These are phyloP conservation scores for Pelusios castaneus DNA, from an alignment of 2,113 vertebrate species.

Conservation along the genomic window DNA sequence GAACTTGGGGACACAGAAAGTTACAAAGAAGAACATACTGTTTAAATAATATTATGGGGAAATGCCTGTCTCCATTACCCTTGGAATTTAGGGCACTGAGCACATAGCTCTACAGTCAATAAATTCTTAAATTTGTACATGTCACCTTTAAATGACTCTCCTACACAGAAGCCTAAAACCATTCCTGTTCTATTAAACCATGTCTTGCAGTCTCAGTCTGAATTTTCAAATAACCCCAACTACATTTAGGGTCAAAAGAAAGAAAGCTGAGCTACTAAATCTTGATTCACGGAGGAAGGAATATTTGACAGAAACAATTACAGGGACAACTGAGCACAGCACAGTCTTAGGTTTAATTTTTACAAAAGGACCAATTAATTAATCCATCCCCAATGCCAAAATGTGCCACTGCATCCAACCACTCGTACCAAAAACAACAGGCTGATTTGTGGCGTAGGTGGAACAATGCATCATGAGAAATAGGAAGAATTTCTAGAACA, in stretches of 20 bases:
- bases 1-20: not conserved
- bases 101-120: not conserved
- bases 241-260: not conserved
- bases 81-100: not conserved
- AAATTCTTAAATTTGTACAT: not conserved
- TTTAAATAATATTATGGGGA: not conserved
- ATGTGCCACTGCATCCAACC: not conserved
- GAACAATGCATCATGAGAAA: not conserved
- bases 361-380: not conserved
- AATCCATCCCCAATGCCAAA: not conserved
- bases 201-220: not conserved
- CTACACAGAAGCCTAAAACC: not conserved
- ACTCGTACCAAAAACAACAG: not conserved
- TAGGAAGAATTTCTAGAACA: fast-evolving
- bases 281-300: not conserved
- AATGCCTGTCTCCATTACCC: not conserved
- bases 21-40: not conserved
- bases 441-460: fast-evolving
- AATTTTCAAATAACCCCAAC: not conserved
- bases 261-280: not conserved
- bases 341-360: not conserved
- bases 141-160: not conserved
- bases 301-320: not conserved
- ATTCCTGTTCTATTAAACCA: not conserved
- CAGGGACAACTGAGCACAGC: not conserved